Evolutionary conservation across 2,113 vertebrate species (phyloP), one percentile per base, ranked within the genome.

Genomic region (Zosterops japonicus): DNA sequence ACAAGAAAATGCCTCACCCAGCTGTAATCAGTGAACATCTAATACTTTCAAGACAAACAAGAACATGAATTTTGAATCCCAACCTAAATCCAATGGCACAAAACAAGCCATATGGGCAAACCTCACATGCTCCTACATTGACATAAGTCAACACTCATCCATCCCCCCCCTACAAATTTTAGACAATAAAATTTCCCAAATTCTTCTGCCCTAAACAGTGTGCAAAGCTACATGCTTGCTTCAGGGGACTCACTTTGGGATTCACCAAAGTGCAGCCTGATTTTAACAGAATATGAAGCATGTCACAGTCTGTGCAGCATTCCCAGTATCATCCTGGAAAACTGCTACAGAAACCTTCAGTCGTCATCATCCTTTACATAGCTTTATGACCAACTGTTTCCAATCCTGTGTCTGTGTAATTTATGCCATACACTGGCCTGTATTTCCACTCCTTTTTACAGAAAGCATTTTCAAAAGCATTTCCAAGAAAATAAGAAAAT

Each of bases 41-140:
- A 36, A 25, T 25, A 79, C n/a, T 72, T 87, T 56, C 76, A 81
- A 82, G 39, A 61, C 41, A 78, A 90, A 72, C 39, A 87, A 42
- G 27, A 83, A 55, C 3, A 23, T 27, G 8, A 35, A 44, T 71
- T 83, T 71, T 49, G 23, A 87, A 44, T 79, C 75, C 39, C 63
- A 74, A 75, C 12, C 24, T 56, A 49, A 81, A 68, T 8, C 22
- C 0, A 19, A 15, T 6, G 33, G 24, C 41, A 74, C n/a, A 83
- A 76, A 84, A n/a, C 18, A 68, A 87, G 12, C 11, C 60, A 21
- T 15, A 4, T 0, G 7, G 46, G 28, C 59, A 72, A 79, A 83
- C 24, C 19, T 52, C 50, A 67, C 0, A 0, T 23, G 39, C 21
- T 74, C 29, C 68, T 63, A 35, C 2, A 1, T 0, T 42, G 59